A percentile compares a stretch with the other conserved stretches of the same genome.
phyloP scores from a whole-genome alignment of 2,888 invertebrate genomes.

The Hypercompe scribonia region DNA sequence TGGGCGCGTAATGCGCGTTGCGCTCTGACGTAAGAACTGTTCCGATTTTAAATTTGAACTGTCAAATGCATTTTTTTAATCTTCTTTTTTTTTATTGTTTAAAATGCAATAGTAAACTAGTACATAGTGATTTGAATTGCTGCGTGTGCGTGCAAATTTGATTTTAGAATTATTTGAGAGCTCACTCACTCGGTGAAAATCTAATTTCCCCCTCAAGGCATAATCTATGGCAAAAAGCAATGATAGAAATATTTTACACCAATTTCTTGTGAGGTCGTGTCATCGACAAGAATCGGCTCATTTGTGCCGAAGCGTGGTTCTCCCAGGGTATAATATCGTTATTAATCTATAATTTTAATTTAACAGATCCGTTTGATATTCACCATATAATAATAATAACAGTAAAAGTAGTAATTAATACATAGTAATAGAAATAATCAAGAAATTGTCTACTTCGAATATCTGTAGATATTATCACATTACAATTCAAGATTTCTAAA shows the following conservation, averaged over 20 bases:
- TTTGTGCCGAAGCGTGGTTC: too few relatives aligned
- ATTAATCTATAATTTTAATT: too few relatives aligned
- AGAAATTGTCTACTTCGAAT: neutral
- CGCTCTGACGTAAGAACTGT: slow-evolving; percentile 42
- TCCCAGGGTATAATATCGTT: too few relatives aligned
- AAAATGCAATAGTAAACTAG: slow-evolving; percentile 8
- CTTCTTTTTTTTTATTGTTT: slow-evolving; percentile 18
- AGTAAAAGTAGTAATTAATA: too few relatives aligned
- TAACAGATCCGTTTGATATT: too few relatives aligned
- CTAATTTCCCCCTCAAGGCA: too few relatives aligned
- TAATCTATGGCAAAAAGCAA: too few relatives aligned
- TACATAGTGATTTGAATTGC: neutral
- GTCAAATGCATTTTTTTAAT: slow-evolving; percentile 42
- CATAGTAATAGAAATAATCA: neutral
- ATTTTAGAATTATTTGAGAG: neutral
- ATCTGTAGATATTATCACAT: neutral
- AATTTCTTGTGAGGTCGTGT: too few relatives aligned
- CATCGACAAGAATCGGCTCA: too few relatives aligned
- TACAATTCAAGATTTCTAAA: neutral
- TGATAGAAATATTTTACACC: too few relatives aligned
- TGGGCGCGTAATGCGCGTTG: slow-evolving; percentile 37
- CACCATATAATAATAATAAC: too few relatives aligned
- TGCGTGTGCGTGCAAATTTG: neutral
- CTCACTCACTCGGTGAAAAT: too few relatives aligned
- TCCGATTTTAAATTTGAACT: slow-evolving; percentile 44